Evolutionary conservation across 2,113 vertebrate genomes (phyloP).

Genomic region (Aegithalos caudatus): DNA sequence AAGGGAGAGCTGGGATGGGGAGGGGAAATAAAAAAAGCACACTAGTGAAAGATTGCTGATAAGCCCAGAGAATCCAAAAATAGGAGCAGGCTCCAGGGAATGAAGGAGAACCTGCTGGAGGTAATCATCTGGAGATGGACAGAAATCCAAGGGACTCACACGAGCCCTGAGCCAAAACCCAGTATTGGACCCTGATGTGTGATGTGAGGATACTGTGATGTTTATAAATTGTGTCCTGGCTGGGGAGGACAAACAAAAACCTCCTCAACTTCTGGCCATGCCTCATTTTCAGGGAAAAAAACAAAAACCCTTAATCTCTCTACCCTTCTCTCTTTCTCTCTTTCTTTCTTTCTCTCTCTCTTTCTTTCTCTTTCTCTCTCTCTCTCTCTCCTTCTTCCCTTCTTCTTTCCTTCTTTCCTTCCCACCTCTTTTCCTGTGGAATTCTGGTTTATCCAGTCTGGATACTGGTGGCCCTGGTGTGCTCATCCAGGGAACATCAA

Average conservation of each 20-base stretch:
- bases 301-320: too few relatives aligned
- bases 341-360: too few relatives aligned
- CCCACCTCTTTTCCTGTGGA: not conserved
- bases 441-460: not conserved
- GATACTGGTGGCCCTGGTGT: not conserved
- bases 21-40: too few relatives aligned
- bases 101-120: not conserved
- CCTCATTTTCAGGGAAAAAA: too few relatives aligned
- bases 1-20: not conserved
- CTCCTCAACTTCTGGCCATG: not conserved
- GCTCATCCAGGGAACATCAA: not conserved
- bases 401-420: not conserved
- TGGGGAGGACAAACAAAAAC: not conserved
- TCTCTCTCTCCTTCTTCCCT: too few relatives aligned
- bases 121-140: not conserved
- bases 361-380: too few relatives aligned
- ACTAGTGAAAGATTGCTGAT: not conserved
- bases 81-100: not conserved
- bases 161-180: not conserved
- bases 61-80: not conserved
- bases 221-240: not conserved
- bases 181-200: not conserved
- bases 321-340: too few relatives aligned
- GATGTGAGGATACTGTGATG: not conserved
- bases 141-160: not conserved